Conservation (phyloP, 2,888 invertebrate species). For the Campaea margaritaria region DNA sequence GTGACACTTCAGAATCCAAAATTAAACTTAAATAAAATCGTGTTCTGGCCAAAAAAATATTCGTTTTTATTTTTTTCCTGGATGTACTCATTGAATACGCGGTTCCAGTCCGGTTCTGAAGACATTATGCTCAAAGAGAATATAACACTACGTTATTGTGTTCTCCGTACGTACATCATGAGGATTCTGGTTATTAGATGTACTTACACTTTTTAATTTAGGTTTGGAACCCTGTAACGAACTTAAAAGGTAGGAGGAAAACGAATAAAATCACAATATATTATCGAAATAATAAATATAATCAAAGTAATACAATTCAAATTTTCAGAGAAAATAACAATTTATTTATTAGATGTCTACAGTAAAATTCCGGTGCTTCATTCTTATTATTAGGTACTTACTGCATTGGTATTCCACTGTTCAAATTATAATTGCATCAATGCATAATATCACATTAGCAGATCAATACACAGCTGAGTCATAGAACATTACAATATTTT, state of each 20-base stretch:
- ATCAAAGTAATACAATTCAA: conserved; percentile 67
- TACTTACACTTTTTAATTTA: too few relatives aligned
- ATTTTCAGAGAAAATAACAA: conserved; percentile 65
- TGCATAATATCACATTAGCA: conserved; percentile 30
- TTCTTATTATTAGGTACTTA: conserved; percentile 38
- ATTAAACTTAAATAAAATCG: too few relatives aligned
- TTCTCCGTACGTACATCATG: too few relatives aligned
- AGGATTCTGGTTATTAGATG: too few relatives aligned
- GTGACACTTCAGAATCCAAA: too few relatives aligned
- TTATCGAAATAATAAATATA: conserved; percentile 75
- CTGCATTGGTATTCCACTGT: conserved; percentile 56
- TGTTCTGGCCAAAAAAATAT: too few relatives aligned
- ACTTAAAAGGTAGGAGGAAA: not conserved
- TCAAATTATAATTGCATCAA: conserved; percentile 19
- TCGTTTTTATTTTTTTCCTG: too few relatives aligned
- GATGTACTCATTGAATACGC: too few relatives aligned
- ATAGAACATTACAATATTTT: conserved; percentile 10
- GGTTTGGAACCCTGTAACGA: not conserved
- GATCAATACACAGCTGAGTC: conserved; percentile 22
- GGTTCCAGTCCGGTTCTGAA: too few relatives aligned
- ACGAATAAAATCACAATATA: conserved; percentile 41
- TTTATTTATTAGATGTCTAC: conserved; percentile 46
- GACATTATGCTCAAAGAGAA: too few relatives aligned
- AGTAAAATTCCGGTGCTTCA: conserved; percentile 51
- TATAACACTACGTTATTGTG: too few relatives aligned